Evolutionary conservation across 92 coral and sea anemone species (phyloP).

Genomic region (Phymanthus crucifer): DNA sequence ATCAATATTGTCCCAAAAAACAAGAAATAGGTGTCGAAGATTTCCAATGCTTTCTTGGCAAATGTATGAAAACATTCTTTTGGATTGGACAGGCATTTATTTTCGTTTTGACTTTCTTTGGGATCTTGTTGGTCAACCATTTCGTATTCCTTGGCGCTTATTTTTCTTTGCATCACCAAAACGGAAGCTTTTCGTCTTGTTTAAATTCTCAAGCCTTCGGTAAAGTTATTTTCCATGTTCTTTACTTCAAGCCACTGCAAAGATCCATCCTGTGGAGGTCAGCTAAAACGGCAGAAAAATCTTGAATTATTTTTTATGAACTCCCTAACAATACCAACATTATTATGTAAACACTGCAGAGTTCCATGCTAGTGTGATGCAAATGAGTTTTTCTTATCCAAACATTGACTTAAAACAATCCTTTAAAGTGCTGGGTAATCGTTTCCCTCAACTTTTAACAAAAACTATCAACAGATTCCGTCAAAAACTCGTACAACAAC

Average conservation of each 20-base stretch:
- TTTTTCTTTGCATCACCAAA: slow-evolving; percentile 22
- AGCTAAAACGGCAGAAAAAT: neutral
- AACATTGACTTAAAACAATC: slow-evolving; percentile 17
- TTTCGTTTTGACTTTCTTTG: neutral
- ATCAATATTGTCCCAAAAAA: slow-evolving; percentile 60
- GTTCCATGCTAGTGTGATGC: neutral
- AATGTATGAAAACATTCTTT: slow-evolving; percentile 12
- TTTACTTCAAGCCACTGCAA: neutral
- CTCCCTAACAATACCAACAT: neutral
- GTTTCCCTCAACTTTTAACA: neutral
- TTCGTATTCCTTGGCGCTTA: slow-evolving; percentile 3
- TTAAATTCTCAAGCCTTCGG: neutral
- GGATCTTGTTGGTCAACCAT: neutral
- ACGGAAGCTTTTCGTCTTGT: no score
- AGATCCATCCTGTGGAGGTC: neutral
- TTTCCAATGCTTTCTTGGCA: slow-evolving; percentile 25
- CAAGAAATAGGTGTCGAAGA: slow-evolving; percentile 47
- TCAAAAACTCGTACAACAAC: no score
- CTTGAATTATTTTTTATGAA: neutral
- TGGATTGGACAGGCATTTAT: slow-evolving; percentile 1
- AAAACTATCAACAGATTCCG: neutral
- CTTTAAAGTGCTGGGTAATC: slow-evolving; percentile 1
- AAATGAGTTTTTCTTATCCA: neutral
- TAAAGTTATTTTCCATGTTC: neutral
- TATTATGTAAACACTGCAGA: slow-evolving; percentile 7